These are phyloP conservation scores for Neelides sp. DNA, from an alignment of 1,140 invertebrate genomes.

Conservation along the genomic window DNA sequence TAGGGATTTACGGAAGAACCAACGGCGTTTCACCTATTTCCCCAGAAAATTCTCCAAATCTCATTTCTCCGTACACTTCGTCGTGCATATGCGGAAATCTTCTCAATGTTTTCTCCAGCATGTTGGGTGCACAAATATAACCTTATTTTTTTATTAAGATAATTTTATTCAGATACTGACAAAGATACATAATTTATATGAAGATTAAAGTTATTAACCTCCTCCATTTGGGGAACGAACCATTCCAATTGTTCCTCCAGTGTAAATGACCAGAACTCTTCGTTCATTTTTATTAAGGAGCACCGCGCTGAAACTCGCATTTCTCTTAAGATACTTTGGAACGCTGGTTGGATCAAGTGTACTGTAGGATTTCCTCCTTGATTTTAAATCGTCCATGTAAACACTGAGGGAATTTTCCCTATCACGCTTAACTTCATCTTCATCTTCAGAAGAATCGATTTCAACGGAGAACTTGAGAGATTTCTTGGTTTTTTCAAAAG, in stretches of 20 bases:
- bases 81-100: conserved; percentile 51
- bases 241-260: conserved; percentile 83
- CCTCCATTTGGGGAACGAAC: conserved; percentile 55
- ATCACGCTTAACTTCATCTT: background rate
- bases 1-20: conserved; percentile 47
- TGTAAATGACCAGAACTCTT: conserved; percentile 71
- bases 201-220: conserved; percentile 36
- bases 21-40: conserved; percentile 41
- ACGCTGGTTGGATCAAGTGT: conserved; percentile 15
- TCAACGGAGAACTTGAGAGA: no score
- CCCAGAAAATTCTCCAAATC: conserved; percentile 38
- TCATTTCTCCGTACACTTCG: conserved; percentile 43
- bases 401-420: background rate
- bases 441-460: background rate
- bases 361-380: background rate
- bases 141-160: conserved; percentile 32
- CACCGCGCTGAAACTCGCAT: conserved; percentile 14
- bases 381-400: background rate
- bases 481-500: no score
- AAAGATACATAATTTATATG: conserved; percentile 5
- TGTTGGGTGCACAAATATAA: conserved; percentile 38
- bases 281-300: conserved; percentile 36
- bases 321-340: conserved; percentile 12
- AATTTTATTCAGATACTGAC: conserved; percentile 2
- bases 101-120: conserved; percentile 37